Evolutionary conservation across 2,797 vertebrate species (phyloP).

Genomic region (Parotocinclus haroldoi): DNA sequence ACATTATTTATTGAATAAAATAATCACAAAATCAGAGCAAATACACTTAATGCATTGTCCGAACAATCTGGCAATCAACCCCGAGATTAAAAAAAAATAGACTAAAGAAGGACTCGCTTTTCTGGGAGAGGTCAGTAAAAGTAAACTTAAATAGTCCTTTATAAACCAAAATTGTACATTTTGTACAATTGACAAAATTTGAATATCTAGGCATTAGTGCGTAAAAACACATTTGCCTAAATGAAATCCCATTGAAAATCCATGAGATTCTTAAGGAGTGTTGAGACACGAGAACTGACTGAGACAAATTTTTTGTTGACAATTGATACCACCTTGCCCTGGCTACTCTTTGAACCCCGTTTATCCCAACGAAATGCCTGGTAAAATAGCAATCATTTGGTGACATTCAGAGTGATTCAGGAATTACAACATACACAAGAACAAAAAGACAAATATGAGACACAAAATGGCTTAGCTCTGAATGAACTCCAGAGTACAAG

Average conservation of each 20-base stretch:
- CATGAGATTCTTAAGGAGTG: neutral
- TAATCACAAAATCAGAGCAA: neutral
- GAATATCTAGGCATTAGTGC: neutral
- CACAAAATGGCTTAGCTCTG: no score
- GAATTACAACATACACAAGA: no score
- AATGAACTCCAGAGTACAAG: constrained; percentile 6
- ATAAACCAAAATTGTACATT: no score
- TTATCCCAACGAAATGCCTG: neutral
- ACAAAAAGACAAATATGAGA: no score
- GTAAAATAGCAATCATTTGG: neutral
- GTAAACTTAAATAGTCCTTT: no score
- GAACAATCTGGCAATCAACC: neutral
- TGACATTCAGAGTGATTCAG: neutral
- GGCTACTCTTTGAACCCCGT: neutral
- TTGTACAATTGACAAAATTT: no score
- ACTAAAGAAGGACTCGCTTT: neutral
- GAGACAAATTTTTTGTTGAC: neutral
- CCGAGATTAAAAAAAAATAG: neutral
- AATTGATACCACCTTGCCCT: neutral
- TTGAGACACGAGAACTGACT: neutral
- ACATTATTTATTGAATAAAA: neutral
- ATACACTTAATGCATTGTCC: neutral
- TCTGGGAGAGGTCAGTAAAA: neutral
- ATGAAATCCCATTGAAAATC: neutral
- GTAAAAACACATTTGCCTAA: constrained; percentile 4